Conservation (phyloP, 2,797 vertebrate species). For the Distichodus sexfasciatus region DNA sequence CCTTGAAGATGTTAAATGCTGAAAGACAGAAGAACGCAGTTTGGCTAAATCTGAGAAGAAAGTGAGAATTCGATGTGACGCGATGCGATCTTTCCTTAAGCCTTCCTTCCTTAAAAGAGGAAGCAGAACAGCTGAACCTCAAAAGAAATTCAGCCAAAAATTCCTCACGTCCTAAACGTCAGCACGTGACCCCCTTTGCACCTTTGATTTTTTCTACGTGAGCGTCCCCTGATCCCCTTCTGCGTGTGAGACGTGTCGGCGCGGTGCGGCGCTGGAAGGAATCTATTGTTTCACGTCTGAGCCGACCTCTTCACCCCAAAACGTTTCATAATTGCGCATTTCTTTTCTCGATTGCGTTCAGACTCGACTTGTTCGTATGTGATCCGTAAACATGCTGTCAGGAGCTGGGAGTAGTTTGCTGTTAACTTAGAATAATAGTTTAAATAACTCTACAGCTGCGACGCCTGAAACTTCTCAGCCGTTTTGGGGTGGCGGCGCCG, state of each 20-base stretch:
- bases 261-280: neutral
- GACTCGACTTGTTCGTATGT: neutral
- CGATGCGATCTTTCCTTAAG: no score
- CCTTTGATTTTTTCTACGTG: slow-evolving; percentile 1
- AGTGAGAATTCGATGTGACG: no score
- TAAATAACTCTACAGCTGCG: slow-evolving; percentile 28
- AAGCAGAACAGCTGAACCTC: no score
- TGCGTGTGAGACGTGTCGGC: neutral
- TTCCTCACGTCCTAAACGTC: no score
- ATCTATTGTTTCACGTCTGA: neutral
- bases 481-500: neutral
- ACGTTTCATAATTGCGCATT: neutral
- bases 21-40: no score
- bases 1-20: no score
- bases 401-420: neutral
- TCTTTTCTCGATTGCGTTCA: neutral
- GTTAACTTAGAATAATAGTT: slow-evolving; percentile 12
- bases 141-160: no score
- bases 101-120: no score
- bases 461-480: neutral
- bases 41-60: no score
- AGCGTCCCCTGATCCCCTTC: slow-evolving; percentile 14
- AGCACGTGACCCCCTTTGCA: no score
- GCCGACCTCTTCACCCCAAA: neutral
- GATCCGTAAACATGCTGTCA: slow-evolving; percentile 9